Conservation (phyloP, 1,140 invertebrate genomes). For the Vanessa tameamea region DNA sequence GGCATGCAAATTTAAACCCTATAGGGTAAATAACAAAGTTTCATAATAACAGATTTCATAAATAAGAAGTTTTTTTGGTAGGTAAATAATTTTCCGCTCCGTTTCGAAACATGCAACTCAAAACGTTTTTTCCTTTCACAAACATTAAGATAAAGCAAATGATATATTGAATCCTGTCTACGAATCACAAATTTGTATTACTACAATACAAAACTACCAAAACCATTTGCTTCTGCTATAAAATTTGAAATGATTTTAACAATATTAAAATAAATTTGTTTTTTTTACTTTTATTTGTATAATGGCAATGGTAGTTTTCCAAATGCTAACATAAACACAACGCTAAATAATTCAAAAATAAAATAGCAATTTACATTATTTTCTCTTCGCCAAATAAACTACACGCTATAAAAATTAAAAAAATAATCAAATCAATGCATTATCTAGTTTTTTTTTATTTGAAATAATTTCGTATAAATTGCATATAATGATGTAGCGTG, state of each 20-base stretch:
- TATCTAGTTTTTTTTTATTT: conserved; percentile 3
- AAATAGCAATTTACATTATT: conserved; percentile 30
- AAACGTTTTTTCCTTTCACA: too few species aligned
- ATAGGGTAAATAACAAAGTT: background rate
- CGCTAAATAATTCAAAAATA: conserved; percentile 35
- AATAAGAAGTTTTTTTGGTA: too few species aligned
- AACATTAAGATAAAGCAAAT: background rate
- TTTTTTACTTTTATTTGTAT: conserved; percentile 9
- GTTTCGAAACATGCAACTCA: conserved; percentile 1
- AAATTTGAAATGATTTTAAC: background rate
- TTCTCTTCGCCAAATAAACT: conserved; percentile 31
- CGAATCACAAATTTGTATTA: conserved; percentile 2
- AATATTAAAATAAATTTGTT: background rate
- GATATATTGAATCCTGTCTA: conserved; percentile 7
- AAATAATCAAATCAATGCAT: conserved; percentile 23
- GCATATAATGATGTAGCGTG: conserved; percentile 24
- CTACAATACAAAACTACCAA: conserved; percentile 19
- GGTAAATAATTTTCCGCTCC: background rate
- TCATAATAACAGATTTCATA: background rate
- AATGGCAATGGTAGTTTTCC: conserved; percentile 29
- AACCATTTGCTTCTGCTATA: conserved; percentile 10
- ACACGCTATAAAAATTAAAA: conserved; percentile 29
- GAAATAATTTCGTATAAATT: conserved; percentile 8
- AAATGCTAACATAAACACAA: conserved; percentile 43
- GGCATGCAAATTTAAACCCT: background rate